These are phyloP conservation scores for Naso thynnoides DNA, from an alignment of 2,797 vertebrate genomes.

Conservation along the genomic window DNA sequence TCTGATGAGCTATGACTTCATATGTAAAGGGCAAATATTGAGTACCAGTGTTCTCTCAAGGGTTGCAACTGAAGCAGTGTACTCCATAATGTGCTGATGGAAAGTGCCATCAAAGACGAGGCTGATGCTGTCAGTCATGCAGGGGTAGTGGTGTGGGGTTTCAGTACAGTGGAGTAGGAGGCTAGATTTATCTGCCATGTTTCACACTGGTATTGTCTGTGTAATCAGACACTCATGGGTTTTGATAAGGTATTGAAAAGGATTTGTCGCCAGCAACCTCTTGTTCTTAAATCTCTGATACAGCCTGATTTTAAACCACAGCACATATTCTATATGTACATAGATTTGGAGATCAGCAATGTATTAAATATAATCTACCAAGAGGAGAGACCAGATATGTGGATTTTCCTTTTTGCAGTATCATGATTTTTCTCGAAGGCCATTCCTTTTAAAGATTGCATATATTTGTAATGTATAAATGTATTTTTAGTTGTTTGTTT, in stretches of 20 bases:
- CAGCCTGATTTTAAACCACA: conserved; percentile 24
- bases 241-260: conserved; percentile 48
- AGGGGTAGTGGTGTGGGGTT: conserved; percentile 66
- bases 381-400: not conserved
- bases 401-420: not conserved
- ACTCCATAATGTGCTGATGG: conserved; percentile 60
- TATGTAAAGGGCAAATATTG: conserved; percentile 41
- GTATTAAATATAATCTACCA: conserved; percentile 3
- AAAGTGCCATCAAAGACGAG: conserved; percentile 66
- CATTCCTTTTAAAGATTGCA: not conserved
- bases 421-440: conserved; percentile 12
- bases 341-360: conserved; percentile 8
- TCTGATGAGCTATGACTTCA: conserved; percentile 56
- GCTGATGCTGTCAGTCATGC: conserved; percentile 60
- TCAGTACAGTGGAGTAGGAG: conserved; percentile 52
- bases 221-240: conserved; percentile 61
- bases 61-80: conserved; percentile 47
- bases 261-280: not conserved
- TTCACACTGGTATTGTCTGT: conserved; percentile 63
- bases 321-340: not conserved
- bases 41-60: conserved; percentile 20
- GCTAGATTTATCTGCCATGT: conserved; percentile 59
- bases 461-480: not conserved
- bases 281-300: conserved; percentile 39
- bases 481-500: too few relatives aligned